Conservation (phyloP, 2,888 invertebrate genomes). For the Cinara cedri region DNA sequence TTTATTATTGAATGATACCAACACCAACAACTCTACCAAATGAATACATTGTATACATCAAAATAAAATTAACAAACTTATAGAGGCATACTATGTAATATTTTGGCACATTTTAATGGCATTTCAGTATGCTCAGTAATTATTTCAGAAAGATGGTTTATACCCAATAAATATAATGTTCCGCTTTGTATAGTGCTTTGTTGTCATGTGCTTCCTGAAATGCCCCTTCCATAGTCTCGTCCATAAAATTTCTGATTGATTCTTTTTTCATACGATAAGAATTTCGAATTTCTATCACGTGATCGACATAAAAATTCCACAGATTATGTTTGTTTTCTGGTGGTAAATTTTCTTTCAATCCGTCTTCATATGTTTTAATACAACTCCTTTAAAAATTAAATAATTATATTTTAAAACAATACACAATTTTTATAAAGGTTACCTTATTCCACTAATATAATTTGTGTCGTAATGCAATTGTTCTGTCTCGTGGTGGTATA, state of each 20-base stretch:
- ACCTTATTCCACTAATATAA: constrained; percentile 39
- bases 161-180: constrained; percentile 50
- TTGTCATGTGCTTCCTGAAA: constrained; percentile 50
- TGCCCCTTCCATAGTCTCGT: constrained; percentile 48
- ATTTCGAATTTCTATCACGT: constrained; percentile 49
- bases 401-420: not conserved
- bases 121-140: no score
- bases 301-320: constrained; percentile 40
- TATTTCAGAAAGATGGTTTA: no score
- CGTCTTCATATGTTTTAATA: constrained; percentile 41
- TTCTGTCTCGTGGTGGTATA: constrained; percentile 37
- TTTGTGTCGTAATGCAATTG: constrained; percentile 33
- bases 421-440: not conserved
- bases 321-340: constrained; percentile 39
- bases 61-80: no score
- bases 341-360: constrained; percentile 38
- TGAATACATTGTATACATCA: no score
- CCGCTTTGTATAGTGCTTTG: constrained; percentile 27
- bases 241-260: constrained; percentile 48
- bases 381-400: constrained; percentile 29
- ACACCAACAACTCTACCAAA: no score
- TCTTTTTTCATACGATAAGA: constrained; percentile 52
- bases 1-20: no score
- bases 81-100: no score
- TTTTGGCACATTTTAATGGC: no score